These are phyloP conservation scores for Microtus oregoni DNA, from an alignment of 2,113 vertebrate genomes.

Conservation along the genomic window DNA sequence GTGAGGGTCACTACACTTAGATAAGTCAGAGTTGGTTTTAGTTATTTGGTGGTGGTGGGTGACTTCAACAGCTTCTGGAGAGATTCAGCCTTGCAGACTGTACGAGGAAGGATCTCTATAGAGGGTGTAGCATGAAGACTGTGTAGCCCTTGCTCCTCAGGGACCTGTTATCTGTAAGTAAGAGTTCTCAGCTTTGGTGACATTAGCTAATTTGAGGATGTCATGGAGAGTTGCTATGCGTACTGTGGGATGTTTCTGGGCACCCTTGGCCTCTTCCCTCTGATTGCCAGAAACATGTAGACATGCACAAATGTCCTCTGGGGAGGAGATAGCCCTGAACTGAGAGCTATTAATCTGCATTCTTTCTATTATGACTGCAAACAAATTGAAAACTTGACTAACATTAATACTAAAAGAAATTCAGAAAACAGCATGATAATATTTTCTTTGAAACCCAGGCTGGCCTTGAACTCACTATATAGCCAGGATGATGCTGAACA, in stretches of 20 bases:
- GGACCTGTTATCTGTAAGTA: neutral
- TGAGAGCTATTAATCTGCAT: neutral
- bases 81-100: neutral
- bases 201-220: neutral
- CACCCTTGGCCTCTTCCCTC: neutral
- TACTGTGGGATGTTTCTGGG: neutral
- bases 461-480: neutral
- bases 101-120: neutral
- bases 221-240: neutral
- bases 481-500: neutral
- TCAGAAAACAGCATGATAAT: neutral
- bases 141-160: neutral
- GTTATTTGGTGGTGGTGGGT: neutral
- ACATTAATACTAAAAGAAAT: neutral
- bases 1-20: neutral
- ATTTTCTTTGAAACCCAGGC: neutral
- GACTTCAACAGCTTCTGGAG: neutral
- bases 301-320: neutral
- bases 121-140: fast-evolving
- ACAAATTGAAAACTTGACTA: neutral
- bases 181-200: neutral
- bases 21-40: neutral
- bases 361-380: neutral
- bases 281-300: neutral
- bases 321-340: neutral